Percentiles rank a stretch among this genome's conserved stretches.
Evolutionary conservation across 2,113 vertebrate genomes (phyloP).

Genomic region (Martes martes): DNA sequence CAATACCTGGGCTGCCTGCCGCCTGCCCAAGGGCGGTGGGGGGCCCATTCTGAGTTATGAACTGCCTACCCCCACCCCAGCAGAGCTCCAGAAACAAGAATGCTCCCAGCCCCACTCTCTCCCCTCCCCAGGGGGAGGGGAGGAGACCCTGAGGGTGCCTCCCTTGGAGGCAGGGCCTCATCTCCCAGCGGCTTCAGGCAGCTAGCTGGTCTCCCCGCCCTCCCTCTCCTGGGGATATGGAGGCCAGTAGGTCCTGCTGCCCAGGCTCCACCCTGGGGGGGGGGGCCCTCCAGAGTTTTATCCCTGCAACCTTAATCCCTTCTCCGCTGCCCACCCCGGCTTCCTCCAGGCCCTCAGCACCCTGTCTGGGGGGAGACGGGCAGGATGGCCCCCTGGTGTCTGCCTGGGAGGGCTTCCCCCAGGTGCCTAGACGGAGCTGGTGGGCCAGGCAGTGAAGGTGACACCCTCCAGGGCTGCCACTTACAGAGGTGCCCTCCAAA

Average conservation of each 20-base stretch:
- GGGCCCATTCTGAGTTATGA: not conserved
- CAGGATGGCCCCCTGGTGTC: not conserved
- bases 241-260: not conserved
- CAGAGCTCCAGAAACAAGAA: not conserved
- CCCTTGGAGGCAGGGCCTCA: not conserved
- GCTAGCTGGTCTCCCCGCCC: not conserved
- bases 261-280: not conserved
- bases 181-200: not conserved
- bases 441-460: not conserved
- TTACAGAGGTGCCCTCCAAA: not conserved
- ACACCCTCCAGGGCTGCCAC: not conserved
- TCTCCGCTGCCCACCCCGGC: not conserved
- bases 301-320: accelerated
- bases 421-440: not conserved
- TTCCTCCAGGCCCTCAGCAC: not conserved
- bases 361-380: not conserved
- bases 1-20: slow-evolving; percentile 74
- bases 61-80: not conserved
- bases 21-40: not conserved
- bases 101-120: accelerated
- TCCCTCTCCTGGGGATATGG: not conserved
- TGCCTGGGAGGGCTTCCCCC: not conserved
- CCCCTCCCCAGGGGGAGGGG: not conserved
- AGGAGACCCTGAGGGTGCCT: slow-evolving; percentile 5
- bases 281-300: accelerated